phyloP scores from a whole-genome alignment of 2,797 vertebrate genomes.

The Amniataba percoides region DNA sequence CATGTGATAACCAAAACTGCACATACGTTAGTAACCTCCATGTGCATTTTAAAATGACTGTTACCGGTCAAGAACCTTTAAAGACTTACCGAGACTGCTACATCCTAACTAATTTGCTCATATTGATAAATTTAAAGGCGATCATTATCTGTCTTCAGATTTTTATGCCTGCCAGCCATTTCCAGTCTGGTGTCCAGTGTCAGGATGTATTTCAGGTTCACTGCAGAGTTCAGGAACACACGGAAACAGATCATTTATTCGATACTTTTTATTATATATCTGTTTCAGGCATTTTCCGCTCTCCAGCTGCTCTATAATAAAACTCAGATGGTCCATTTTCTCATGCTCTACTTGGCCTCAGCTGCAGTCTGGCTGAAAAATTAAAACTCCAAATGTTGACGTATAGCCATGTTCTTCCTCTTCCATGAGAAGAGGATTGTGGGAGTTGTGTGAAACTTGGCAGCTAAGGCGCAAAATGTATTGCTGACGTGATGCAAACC shows the following conservation, averaged over 20 bases:
- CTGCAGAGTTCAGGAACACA: background rate
- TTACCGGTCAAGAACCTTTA: slow-evolving; percentile 1
- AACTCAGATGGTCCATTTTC: slow-evolving; percentile 36
- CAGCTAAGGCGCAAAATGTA: slow-evolving; percentile 9
- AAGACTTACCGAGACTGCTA: background rate
- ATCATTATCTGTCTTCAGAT: slow-evolving; percentile 3
- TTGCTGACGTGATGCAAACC: slow-evolving; percentile 12
- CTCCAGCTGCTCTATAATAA: slow-evolving; percentile 29
- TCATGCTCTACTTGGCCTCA: slow-evolving; percentile 41
- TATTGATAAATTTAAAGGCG: slow-evolving; percentile 27
- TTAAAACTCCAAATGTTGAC: slow-evolving; percentile 41
- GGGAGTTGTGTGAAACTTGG: slow-evolving; percentile 31
- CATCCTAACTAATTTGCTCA: background rate
- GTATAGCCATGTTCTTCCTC: background rate
- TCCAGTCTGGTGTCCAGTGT: slow-evolving; percentile 3
- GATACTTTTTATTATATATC: background rate
- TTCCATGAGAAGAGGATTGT: slow-evolving; percentile 13
- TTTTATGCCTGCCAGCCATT: background rate
- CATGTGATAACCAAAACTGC: slow-evolving; percentile 26
- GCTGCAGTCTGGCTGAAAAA: slow-evolving; percentile 29
- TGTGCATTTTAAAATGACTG: background rate
- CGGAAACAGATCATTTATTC: slow-evolving; percentile 11
- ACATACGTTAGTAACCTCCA: slow-evolving; percentile 18
- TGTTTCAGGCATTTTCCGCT: background rate
- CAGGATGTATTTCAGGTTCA: slow-evolving; percentile 13